Percentiles rank a stretch among this genome's conserved stretches.
Evolutionary conservation across 1,140 invertebrate species (phyloP).

Genomic region (Drosophila lowei): DNA sequence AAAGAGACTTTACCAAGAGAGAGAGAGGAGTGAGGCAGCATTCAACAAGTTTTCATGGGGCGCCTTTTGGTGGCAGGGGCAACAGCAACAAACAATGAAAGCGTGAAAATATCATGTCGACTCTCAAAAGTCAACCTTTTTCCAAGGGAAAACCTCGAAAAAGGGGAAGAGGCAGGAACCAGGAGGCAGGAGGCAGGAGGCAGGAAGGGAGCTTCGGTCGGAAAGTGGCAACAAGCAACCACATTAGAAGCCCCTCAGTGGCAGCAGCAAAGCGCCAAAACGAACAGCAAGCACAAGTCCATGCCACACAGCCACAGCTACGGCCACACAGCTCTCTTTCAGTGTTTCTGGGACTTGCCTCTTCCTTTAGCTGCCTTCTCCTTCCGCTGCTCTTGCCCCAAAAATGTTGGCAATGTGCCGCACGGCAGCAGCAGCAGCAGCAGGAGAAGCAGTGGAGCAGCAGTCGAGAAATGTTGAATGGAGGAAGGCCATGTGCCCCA

Average conservation of each 20-base stretch:
- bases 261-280: conserved; percentile 38
- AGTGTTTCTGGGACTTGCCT: conserved; percentile 1
- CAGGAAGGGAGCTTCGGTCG: conserved; percentile 1
- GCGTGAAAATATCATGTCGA: conserved; percentile 78
- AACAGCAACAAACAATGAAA: conserved; percentile 67
- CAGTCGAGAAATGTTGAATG: background rate
- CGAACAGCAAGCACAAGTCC: conserved; percentile 35
- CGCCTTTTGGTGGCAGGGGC: conserved; percentile 8
- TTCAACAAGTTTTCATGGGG: conserved; percentile 64
- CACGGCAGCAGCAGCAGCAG: conserved; percentile 10
- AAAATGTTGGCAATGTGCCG: conserved; percentile 69
- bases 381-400: conserved; percentile 22
- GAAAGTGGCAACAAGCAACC: conserved; percentile 46
- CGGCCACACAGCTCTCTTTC: conserved; percentile 1
- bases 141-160: background rate
- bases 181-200: no score
- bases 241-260: conserved; percentile 59
- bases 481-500: conserved; percentile 5
- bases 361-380: background rate
- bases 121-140: conserved; percentile 73
- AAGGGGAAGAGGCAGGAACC: conserved; percentile 3
- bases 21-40: conserved; percentile 1
- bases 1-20: conserved; percentile 39
- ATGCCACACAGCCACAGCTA: no score
- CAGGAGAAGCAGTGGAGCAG: background rate